Conservation (phyloP, 2,113 vertebrate genomes). For the Hydropotes inermis region DNA sequence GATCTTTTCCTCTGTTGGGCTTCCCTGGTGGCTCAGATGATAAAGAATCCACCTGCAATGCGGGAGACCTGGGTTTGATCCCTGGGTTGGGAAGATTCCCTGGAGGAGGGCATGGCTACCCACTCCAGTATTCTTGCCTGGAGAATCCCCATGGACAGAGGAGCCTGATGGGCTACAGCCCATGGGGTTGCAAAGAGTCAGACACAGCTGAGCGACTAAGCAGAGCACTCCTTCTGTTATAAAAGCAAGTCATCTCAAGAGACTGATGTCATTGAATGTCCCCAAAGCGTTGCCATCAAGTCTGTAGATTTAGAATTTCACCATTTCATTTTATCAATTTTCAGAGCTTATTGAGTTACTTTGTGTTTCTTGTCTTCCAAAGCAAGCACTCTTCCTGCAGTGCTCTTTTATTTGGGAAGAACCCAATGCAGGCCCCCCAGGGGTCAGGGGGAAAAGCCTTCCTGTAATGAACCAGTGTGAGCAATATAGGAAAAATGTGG, state of each 20-base stretch:
- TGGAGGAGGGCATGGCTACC: not conserved
- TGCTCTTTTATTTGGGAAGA: constrained; percentile 55
- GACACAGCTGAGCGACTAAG: not conserved
- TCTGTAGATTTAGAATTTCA: not conserved
- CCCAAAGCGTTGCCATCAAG: not conserved
- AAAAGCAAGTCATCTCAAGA: constrained; percentile 37
- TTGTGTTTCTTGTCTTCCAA: constrained; percentile 45
- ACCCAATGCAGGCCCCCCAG: not conserved
- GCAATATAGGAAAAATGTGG: constrained; percentile 17
- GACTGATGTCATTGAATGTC: not conserved
- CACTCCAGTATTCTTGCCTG: not conserved
- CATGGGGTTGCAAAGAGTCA: not conserved
- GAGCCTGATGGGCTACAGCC: not conserved
- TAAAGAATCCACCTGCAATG: not conserved
- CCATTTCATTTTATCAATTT: constrained; percentile 53
- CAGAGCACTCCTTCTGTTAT: not conserved
- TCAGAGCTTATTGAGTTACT: constrained; percentile 57
- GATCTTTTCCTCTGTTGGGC: not conserved
- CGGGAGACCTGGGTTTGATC: not conserved
- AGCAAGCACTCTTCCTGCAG: not conserved
- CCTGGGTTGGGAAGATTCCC: not conserved
- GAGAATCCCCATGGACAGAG: not conserved
- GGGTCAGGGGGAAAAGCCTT: constrained; percentile 34
- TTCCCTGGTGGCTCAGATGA: not conserved
- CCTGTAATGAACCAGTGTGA: constrained; percentile 40